A percentile compares a stretch with the other conserved stretches of the same genome.
Evolutionary conservation across 1,140 invertebrate species (phyloP).

Genomic region (Phortica variegata): DNA sequence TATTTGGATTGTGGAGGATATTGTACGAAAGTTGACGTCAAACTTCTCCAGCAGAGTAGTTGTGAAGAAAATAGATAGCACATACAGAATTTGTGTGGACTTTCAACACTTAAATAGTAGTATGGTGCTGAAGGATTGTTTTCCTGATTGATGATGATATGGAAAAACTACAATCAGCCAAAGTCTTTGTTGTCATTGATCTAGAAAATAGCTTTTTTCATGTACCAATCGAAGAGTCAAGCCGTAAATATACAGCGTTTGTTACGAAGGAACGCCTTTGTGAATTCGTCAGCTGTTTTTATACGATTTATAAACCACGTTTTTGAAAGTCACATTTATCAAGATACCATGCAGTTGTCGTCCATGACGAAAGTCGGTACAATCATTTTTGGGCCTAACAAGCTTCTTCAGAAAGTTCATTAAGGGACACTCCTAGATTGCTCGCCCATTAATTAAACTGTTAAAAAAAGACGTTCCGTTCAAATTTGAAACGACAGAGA

Average conservation of each 20-base stretch:
- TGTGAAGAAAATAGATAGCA: not conserved
- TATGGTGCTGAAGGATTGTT: constrained; percentile 1
- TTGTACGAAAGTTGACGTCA: no score
- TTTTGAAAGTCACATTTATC: not conserved
- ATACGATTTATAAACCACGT: not conserved
- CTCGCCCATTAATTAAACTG: no score
- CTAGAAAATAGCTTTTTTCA: not conserved
- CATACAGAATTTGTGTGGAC: not conserved
- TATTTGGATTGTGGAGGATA: no score
- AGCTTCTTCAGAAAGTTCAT: no score
- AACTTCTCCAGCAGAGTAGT: not conserved
- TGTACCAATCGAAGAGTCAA: not conserved
- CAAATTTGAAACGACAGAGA: not conserved
- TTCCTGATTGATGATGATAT: not conserved
- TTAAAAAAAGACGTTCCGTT: constrained; percentile 5
- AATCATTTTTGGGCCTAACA: constrained; percentile 6
- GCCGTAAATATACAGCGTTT: not conserved
- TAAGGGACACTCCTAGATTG: no score
- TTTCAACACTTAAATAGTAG: constrained; percentile 1
- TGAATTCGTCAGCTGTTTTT: not conserved
- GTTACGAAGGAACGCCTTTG: not conserved
- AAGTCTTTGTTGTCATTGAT: not conserved
- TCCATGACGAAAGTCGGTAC: no score
- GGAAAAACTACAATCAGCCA: not conserved
- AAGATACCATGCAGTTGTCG: not conserved